Evolutionary conservation across 2,888 invertebrate genomes (phyloP).

Genomic region (Dichetophora obliterata): DNA sequence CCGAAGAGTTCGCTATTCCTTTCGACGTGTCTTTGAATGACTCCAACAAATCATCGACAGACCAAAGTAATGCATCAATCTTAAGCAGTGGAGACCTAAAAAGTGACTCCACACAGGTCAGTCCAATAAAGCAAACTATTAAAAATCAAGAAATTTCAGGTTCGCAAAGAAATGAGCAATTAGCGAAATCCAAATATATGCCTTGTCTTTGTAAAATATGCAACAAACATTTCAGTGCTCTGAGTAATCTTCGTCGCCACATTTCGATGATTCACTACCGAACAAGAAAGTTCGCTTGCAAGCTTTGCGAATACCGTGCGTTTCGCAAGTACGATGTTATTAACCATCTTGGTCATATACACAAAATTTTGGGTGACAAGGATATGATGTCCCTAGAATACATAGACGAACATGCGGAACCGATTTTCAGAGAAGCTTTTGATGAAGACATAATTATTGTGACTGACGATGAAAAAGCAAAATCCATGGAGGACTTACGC

Average conservation of each 20-base stretch:
- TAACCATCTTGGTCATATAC: slow-evolving; percentile 76
- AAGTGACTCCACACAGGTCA: not conserved
- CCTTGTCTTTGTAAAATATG: slow-evolving; percentile 68
- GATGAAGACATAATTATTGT: slow-evolving; percentile 65
- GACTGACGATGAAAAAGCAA: slow-evolving; percentile 51
- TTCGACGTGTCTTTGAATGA: no score
- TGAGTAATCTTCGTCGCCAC: slow-evolving; percentile 68
- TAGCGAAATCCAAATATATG: slow-evolving; percentile 54
- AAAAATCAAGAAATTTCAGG: not conserved
- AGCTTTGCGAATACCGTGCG: slow-evolving; percentile 79
- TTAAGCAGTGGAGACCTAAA: not conserved
- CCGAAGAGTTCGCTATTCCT: not conserved
- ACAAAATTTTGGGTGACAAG: slow-evolving; percentile 73
- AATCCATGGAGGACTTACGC: not conserved
- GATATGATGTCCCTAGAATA: slow-evolving; percentile 68
- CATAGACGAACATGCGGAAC: slow-evolving; percentile 63
- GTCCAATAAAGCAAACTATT: not conserved
- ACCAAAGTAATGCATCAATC: not conserved
- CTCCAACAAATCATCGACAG: not conserved
- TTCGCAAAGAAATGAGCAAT: slow-evolving; percentile 23
- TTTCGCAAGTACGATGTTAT: slow-evolving; percentile 77
- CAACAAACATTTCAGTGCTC: slow-evolving; percentile 66
- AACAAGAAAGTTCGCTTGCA: slow-evolving; percentile 79
- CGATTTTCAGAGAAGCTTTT: slow-evolving; percentile 64
- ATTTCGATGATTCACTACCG: slow-evolving; percentile 70